Conservation (phyloP, 1,140 invertebrate genomes). For the Heliconius himera region DNA sequence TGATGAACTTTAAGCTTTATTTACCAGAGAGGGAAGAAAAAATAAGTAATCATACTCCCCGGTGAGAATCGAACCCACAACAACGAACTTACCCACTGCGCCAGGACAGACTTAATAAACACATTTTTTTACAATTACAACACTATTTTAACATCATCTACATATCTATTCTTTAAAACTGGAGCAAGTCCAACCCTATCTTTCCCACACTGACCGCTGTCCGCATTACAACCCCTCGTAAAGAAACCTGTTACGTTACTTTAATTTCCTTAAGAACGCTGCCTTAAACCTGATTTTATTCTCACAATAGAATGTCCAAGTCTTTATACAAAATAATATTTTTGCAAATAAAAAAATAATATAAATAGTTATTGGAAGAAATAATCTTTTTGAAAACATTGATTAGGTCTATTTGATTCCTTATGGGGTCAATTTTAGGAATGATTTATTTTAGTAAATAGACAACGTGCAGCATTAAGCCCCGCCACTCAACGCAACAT, state of each 20-base stretch:
- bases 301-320: slow-evolving; percentile 32
- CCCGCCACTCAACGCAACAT: too few relatives aligned
- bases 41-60: not conserved
- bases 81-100: not conserved
- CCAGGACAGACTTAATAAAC: not conserved
- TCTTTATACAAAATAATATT: not conserved
- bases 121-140: too few relatives aligned
- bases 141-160: not conserved
- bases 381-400: too few relatives aligned
- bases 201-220: slow-evolving; percentile 67
- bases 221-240: slow-evolving; percentile 44
- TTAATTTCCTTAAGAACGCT: slow-evolving; percentile 9
- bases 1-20: too few relatives aligned
- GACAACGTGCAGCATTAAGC: too few relatives aligned
- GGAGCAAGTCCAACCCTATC: slow-evolving; percentile 43
- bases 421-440: too few relatives aligned
- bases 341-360: not conserved
- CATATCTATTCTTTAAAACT: not conserved
- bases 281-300: slow-evolving; percentile 48
- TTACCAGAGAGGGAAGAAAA: not conserved
- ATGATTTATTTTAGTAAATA: too few relatives aligned
- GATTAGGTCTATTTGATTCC: too few relatives aligned
- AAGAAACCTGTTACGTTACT: slow-evolving; percentile 38
- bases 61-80: not conserved
- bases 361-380: too few relatives aligned